phyloP scores from a whole-genome alignment of 37 sponge, comb jelly and placozoan genomes.

The Ianthella basta region DNA sequence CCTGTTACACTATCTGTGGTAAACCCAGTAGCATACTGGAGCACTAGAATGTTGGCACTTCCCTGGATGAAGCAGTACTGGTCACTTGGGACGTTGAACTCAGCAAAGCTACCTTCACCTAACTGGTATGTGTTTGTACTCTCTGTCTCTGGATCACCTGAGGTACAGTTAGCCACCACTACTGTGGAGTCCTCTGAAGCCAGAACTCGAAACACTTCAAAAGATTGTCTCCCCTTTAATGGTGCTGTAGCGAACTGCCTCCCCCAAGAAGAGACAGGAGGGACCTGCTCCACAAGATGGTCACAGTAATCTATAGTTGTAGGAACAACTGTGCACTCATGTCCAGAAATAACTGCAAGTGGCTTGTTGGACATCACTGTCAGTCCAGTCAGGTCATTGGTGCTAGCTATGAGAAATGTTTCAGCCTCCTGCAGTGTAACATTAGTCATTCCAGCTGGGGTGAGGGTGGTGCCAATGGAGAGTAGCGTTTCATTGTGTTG shows the following conservation, averaged over 20 bases:
- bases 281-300: constrained; percentile 11
- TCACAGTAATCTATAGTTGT: background rate
- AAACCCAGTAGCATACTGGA: background rate
- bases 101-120: no score
- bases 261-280: constrained; percentile 1
- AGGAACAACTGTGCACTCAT: constrained; percentile 10
- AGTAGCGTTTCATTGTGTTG: no score
- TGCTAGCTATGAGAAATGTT: no score
- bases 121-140: background rate
- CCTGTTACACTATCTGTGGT: background rate
- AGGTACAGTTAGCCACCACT: background rate
- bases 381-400: constrained; percentile 3
- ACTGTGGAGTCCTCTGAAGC: background rate
- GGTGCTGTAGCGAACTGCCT: background rate
- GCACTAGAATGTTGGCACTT: background rate
- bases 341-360: background rate
- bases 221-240: background rate
- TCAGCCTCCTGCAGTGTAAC: no score
- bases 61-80: background rate
- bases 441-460: no score
- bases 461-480: no score
- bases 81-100: background rate
- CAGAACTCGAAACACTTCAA: background rate
- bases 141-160: no score
- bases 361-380: background rate